Evolutionary conservation across 2,888 invertebrate genomes (phyloP).

Genomic region (Lycia hirtaria): DNA sequence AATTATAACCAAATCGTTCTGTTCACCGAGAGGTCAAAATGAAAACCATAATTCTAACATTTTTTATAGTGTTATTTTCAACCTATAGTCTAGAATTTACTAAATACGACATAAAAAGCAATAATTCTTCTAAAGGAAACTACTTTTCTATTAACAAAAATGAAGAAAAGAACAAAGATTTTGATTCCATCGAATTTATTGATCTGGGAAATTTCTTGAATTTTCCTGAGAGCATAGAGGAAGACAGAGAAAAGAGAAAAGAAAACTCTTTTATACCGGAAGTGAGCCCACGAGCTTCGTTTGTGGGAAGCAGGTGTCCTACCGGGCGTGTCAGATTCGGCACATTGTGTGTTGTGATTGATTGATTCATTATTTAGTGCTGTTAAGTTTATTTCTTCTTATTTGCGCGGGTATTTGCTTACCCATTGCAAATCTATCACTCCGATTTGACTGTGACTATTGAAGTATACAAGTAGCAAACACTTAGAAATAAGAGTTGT

Average conservation of each 20-base stretch:
- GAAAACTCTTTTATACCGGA: not conserved
- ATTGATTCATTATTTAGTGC: no score
- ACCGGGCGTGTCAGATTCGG: slow-evolving; percentile 1
- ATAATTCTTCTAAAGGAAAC: not conserved
- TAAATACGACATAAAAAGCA: not conserved
- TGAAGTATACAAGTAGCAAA: no score
- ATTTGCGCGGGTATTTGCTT: no score
- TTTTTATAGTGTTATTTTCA: not conserved
- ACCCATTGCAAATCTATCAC: no score
- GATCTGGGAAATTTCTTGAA: not conserved
- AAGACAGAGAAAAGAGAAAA: no score
- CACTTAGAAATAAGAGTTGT: no score
- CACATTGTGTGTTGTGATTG: not conserved
- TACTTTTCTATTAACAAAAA: not conserved
- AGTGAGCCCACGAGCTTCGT: not conserved
- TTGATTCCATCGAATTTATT: not conserved
- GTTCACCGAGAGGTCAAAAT: not conserved
- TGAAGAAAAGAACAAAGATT: not conserved
- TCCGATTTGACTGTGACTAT: no score
- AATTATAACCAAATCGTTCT: not conserved
- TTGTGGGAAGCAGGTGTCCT: slow-evolving; percentile 3
- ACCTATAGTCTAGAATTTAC: not conserved
- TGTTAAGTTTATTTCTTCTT: no score
- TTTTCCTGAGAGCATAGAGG: not conserved
- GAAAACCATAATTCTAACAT: not conserved